These are phyloP conservation scores for Amphiprion percula DNA, from an alignment of 2,113 vertebrate genomes.

Conservation along the genomic window DNA sequence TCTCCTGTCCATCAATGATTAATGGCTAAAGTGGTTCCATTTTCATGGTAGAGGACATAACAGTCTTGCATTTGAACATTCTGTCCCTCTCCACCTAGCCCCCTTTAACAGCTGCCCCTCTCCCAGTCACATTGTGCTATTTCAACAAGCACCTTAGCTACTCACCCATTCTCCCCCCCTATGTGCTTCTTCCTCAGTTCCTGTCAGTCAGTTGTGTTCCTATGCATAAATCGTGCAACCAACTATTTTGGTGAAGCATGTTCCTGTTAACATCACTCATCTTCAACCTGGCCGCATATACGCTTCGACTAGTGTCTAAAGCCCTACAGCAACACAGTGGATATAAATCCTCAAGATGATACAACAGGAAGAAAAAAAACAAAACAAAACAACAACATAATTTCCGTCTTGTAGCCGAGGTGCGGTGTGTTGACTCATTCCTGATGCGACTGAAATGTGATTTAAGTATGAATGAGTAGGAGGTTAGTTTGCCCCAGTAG, in stretches of 20 bases:
- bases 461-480: conserved; percentile 69
- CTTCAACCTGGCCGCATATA: conserved; percentile 27
- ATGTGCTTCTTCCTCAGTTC: conserved; percentile 33
- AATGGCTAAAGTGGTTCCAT: conserved; percentile 81
- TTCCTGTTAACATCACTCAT: conserved; percentile 50
- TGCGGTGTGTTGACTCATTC: conserved; percentile 43
- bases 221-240: conserved; percentile 46
- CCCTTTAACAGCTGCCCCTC: conserved; percentile 32
- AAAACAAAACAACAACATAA: not conserved
- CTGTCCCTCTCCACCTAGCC: conserved; percentile 39
- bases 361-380: not conserved
- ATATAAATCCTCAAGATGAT: not conserved
- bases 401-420: not conserved
- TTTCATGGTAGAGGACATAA: conserved; percentile 80
- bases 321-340: not conserved
- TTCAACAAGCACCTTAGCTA: conserved; percentile 51
- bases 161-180: conserved; percentile 21
- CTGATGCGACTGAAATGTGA: conserved; percentile 44
- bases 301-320: conserved; percentile 15
- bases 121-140: conserved; percentile 41
- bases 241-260: conserved; percentile 40
- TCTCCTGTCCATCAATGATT: conserved; percentile 79
- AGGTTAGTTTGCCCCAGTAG: conserved; percentile 32
- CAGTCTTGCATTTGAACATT: conserved; percentile 69
- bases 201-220: conserved; percentile 37